Evolutionary conservation across 2,797 vertebrate genomes (phyloP), one percentile per base, ranked within the genome.

Genomic region (Galagoides demidoff): DNA sequence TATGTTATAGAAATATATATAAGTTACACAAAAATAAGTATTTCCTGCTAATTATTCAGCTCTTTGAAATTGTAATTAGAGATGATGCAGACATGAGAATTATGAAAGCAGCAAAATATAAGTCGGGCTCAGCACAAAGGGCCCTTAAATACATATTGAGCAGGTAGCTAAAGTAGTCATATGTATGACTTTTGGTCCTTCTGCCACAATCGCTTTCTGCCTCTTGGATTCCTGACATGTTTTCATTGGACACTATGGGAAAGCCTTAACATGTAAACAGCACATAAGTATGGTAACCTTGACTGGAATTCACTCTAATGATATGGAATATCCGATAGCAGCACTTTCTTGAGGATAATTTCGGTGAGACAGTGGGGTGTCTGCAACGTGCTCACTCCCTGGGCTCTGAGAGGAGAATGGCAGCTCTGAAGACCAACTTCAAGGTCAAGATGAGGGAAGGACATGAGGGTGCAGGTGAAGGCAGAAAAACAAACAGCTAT

Each of bases 11-110:
- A 59, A 66, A 76, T 45, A 49, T 0, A 31, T 49, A 74, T 25
- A 68, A 87, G 71, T n/a, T 34, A 49, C n/a, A 43, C 9, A 93
- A 77, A 85, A 86, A 37, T 29, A 76, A 66, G 11, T 31, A 64
- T 3, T 84, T 39, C 23, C 43, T 95, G 74, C 49, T 89, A 37
- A 27, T 59, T 66, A 64, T 76, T 81, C 22, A 61, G 76, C 13
- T 66, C 34, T 88, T 81, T 82, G 45, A 85, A 83, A 66, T 7
- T 82, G 29, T 52, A 88, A 79, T 89, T 43, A 83, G 7, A 89
- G 34, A 92, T 29, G 61, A 59, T 25, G 8, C 6, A 83, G 29
- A 89, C 59, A 86, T 57, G 64, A 92, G 52, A 49, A 57, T 66
- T 76, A 87, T 27, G n/a, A 64, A 95, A 57, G 34, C 43, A 6